Base-by-base conservation (phyloP, 1,140 invertebrate genomes). In the Papilio dardanus region DNA sequence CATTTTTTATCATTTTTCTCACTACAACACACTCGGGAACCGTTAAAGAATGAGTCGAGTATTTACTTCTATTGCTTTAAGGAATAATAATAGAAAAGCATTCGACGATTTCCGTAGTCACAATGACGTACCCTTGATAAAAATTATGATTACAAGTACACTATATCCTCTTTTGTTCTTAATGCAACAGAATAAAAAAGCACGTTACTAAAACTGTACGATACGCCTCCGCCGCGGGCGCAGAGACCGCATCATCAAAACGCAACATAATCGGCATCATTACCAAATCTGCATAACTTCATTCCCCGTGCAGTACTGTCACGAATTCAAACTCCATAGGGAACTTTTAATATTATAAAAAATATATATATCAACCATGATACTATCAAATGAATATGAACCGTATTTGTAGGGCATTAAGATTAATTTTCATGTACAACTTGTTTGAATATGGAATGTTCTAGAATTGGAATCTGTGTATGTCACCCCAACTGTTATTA, bases 401-500 rank as follows among this genome's bases (percentile, higher is more conserved):
- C 67, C 67, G 21, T 83, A 76, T 35, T 0, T 0, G 3, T 3
- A 8, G 30, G 21, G 0, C 1, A 0, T 16, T 77, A 83, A 65
- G 74, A 46, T 76, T 42, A 10, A 50, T 33, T 77, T 86, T 85
- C 31, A 14, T 7, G 33, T 74, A n/a, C 30, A 33, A 24, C 0
- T 30, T 2, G 5, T n/a, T 66, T 16, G 16, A 66, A 30, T 78
- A 81, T 74, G 1, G 68, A 58, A 28, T 69, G 35, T 83, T 83
- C 76, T 77, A 31, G 30, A 21, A 58, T 8, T 14, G 14, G 3
- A 42, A 24, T 3, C 62, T 33, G 12, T 71, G 85, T 79, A 86
- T 88, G 87, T 92, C 89, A 85, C 82, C 91, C 91, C 86, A 77
- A 83, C 78, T 88, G 86, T 92, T 91, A 92, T 91, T 90, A 90